Conservation (phyloP, 2,888 invertebrate species). For the Drosophila recens region DNA sequence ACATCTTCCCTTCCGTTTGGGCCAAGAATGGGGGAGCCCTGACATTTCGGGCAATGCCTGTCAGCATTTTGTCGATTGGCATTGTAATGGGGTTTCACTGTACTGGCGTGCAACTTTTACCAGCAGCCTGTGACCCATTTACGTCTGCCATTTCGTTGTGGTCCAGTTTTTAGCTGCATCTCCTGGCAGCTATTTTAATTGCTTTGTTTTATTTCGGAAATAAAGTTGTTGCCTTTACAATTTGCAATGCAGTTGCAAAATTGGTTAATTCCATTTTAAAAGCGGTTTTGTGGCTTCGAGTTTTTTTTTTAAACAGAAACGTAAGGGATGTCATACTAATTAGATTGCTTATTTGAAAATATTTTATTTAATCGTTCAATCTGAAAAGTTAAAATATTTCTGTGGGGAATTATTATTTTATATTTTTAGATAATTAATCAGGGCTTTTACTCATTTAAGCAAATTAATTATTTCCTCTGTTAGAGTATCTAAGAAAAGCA, state of each 20-base stretch:
- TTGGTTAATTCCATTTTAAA: slow-evolving; percentile 31
- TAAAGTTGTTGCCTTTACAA: slow-evolving; percentile 45
- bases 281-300: slow-evolving; percentile 1
- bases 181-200: slow-evolving; percentile 71
- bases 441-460: not conserved
- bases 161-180: slow-evolving; percentile 24
- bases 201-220: slow-evolving; percentile 69
- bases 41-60: slow-evolving; percentile 32
- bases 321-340: too few relatives aligned
- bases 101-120: slow-evolving; percentile 51
- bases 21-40: not conserved
- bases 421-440: too few relatives aligned
- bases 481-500: not conserved
- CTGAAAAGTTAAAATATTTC: too few relatives aligned
- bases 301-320: not conserved
- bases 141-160: slow-evolving; percentile 52
- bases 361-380: too few relatives aligned
- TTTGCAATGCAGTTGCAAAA: slow-evolving; percentile 21
- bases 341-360: too few relatives aligned
- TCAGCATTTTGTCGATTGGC: slow-evolving; percentile 71
- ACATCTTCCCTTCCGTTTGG: slow-evolving; percentile 34
- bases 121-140: slow-evolving; percentile 63
- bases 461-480: not conserved
- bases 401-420: too few relatives aligned
- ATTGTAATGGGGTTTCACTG: slow-evolving; percentile 71